A percentile compares a stretch with the other conserved stretches of the same genome.
Conservation (phyloP, 2,797 vertebrate genomes). For the Pangasius mekongensis region DNA sequence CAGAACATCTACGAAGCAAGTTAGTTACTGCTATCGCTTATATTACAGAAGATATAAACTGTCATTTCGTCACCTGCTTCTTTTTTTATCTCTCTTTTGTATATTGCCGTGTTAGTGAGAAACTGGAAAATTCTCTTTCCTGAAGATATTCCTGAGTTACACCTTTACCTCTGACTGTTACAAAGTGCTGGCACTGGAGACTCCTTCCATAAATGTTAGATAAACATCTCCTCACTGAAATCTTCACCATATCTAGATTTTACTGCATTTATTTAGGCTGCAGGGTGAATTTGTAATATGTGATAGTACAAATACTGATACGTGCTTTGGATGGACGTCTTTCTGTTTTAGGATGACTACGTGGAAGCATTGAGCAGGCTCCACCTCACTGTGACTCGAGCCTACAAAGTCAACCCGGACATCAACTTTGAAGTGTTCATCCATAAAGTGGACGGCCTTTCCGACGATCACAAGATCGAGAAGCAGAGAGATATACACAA, state of each 20-base stretch:
- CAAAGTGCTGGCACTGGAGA: neutral
- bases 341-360: constrained; percentile 84
- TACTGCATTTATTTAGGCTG: neutral
- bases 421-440: constrained; percentile 97
- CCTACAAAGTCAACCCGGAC: constrained; percentile 91
- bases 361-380: constrained; percentile 90
- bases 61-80: neutral
- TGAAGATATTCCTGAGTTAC: neutral
- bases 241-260: neutral
- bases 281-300: neutral
- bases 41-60: too few species aligned
- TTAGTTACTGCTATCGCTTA: too few species aligned
- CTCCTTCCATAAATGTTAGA: too few species aligned
- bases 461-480: constrained; percentile 94
- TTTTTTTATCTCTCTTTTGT: neutral
- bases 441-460: constrained; percentile 93
- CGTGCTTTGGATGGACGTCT: neutral
- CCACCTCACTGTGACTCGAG: constrained; percentile 90
- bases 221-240: neutral
- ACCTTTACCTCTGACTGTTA: neutral
- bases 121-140: neutral
- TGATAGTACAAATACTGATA: neutral
- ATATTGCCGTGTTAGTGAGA: neutral
- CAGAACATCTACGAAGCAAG: too few species aligned
- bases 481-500: constrained; percentile 93